Conservation (phyloP, 2,113 vertebrate genomes). For the Protobothrops mucrosquamatus region DNA sequence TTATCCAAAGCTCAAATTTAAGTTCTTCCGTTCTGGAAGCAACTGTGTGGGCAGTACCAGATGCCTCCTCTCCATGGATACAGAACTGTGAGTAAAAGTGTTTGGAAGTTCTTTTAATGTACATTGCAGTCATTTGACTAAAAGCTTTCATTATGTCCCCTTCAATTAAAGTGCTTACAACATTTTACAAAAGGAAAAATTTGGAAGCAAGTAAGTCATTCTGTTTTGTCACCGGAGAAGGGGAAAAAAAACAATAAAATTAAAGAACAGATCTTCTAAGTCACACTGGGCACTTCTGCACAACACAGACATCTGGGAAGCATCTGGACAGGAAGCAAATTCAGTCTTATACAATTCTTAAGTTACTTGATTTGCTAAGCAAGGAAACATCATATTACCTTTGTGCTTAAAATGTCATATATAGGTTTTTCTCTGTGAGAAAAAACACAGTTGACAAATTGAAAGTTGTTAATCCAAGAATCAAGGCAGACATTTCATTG, state of each 20-base stretch:
- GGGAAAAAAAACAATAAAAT: background rate
- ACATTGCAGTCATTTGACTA: background rate
- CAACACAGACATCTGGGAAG: slow-evolving; percentile 49
- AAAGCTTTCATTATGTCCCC: slow-evolving; percentile 1
- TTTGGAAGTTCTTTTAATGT: slow-evolving; percentile 15
- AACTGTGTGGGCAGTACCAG: background rate
- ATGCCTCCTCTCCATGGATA: background rate
- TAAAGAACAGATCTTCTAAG: slow-evolving; percentile 39
- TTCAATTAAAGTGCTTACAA: slow-evolving; percentile 37
- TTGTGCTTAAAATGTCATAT: slow-evolving; percentile 33
- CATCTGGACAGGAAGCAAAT: slow-evolving; percentile 48
- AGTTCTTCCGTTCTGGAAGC: slow-evolving; percentile 6
- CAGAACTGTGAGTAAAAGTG: slow-evolving; percentile 13
- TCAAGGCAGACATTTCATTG: slow-evolving; percentile 11
- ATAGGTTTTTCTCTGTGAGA: background rate
- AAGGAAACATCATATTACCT: slow-evolving; percentile 33
- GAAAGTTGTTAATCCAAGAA: slow-evolving; percentile 6
- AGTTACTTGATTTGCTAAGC: slow-evolving; percentile 30
- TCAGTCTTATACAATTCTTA: slow-evolving; percentile 40
- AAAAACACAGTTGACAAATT: background rate
- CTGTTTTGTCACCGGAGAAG: background rate
- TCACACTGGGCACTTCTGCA: slow-evolving; percentile 30
- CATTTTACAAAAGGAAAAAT: slow-evolving; percentile 30
- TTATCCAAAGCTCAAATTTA: slow-evolving; percentile 19
- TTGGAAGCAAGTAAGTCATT: slow-evolving; percentile 13